These are phyloP conservation scores for Pachyuromys duprasi DNA, from an alignment of 2,797 vertebrate species.

Conservation along the genomic window DNA sequence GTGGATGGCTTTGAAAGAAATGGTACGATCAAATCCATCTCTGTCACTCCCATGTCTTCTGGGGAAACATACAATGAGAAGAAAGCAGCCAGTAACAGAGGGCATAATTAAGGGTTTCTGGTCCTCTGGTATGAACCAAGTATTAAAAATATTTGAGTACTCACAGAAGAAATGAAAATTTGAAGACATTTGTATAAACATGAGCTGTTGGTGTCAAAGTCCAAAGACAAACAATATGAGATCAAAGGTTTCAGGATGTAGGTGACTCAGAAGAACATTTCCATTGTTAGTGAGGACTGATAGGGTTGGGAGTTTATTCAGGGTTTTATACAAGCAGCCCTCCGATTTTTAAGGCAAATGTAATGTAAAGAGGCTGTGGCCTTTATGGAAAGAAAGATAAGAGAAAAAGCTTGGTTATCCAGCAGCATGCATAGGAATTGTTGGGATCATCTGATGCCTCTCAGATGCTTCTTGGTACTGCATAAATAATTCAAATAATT, in stretches of 20 bases:
- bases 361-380: neutral
- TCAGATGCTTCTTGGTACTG: neutral
- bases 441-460: too few species aligned
- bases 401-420: too few species aligned
- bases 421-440: neutral
- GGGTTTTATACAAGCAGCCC: neutral
- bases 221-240: neutral
- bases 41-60: neutral
- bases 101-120: neutral
- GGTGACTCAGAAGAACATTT: neutral
- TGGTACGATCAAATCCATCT: too few species aligned
- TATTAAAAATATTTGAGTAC: neutral
- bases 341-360: neutral
- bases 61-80: neutral
- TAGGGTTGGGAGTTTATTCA: neutral
- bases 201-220: neutral
- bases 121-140: neutral
- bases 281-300: neutral
- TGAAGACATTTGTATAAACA: neutral
- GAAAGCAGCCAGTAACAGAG: neutral
- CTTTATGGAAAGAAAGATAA: neutral
- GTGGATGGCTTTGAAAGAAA: neutral
- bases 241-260: neutral
- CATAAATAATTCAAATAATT: rapidly evolving
- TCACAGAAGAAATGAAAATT: neutral